Conservation (phyloP, 92 coral and sea anemone genomes). For the Galaxea fascicularis region DNA sequence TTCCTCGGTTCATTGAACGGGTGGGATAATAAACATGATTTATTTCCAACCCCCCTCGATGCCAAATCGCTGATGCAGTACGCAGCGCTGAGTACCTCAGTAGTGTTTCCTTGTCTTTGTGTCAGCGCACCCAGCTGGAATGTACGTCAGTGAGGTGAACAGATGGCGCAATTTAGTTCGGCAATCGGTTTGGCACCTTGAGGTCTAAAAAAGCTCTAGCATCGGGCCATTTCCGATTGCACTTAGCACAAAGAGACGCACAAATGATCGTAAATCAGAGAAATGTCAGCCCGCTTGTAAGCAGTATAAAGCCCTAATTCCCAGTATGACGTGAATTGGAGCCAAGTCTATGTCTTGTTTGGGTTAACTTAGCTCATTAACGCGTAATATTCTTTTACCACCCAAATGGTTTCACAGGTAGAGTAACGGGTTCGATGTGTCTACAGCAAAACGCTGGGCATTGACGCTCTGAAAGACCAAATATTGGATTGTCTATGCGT, state of each 20-base stretch:
- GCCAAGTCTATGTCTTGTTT: slow-evolving; percentile 1
- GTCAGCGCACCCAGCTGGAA: background rate
- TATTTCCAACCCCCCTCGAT: slow-evolving; percentile 19
- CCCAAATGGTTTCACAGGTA: background rate
- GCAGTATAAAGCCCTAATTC: slow-evolving; percentile 24
- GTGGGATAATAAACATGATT: slow-evolving; percentile 13
- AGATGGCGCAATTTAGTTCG: slow-evolving; percentile 14
- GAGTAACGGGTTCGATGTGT: background rate
- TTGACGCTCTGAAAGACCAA: slow-evolving; percentile 18
- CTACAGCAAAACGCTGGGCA: background rate
- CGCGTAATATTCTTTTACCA: slow-evolving; percentile 7
- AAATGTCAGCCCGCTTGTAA: slow-evolving; percentile 3
- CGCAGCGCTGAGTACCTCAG: background rate
- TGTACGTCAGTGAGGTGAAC: slow-evolving; percentile 12
- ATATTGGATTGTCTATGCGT: slow-evolving; percentile 48
- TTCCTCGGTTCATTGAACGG: background rate
- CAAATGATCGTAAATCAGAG: slow-evolving; percentile 37
- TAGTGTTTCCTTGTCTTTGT: slow-evolving; percentile 33
- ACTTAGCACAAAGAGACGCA: slow-evolving; percentile 31
- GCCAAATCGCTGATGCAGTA: background rate
- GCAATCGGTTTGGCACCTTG: slow-evolving; percentile 40
- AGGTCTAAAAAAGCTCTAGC: slow-evolving; percentile 21
- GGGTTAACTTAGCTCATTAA: slow-evolving; percentile 4
- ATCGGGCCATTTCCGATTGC: slow-evolving; percentile 42
- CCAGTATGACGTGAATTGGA: slow-evolving; percentile 37